phyloP scores from a whole-genome alignment of 2,113 vertebrate genomes.

The Excalfactoria chinensis region DNA sequence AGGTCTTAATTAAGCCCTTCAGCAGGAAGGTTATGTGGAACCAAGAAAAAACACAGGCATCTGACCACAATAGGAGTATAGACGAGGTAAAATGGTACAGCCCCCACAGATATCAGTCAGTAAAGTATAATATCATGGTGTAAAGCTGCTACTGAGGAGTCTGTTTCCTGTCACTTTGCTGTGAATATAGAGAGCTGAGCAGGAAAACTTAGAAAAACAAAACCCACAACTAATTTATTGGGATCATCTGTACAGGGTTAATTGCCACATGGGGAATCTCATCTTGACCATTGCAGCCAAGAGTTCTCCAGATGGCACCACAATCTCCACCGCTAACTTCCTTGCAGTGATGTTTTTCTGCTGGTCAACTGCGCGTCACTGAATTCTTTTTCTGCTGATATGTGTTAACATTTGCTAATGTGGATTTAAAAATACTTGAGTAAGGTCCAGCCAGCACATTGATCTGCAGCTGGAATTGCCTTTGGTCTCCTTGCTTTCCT shows the following conservation, averaged over 20 bases:
- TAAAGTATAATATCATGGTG: background rate
- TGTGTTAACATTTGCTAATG: background rate
- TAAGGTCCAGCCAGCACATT: background rate
- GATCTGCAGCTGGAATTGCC: background rate
- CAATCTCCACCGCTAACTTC: background rate
- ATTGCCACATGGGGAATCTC: background rate
- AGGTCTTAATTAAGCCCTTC: background rate
- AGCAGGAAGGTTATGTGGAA: background rate
- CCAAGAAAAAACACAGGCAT: background rate
- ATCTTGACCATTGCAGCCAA: background rate
- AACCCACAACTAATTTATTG: background rate
- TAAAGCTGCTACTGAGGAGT: background rate
- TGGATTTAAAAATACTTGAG: background rate
- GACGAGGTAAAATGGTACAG: background rate
- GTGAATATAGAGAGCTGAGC: background rate
- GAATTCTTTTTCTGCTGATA: background rate
- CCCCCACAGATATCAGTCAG: background rate
- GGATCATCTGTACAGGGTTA: rapidly evolving
- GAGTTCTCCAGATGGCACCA: background rate
- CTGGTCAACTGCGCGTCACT: background rate
- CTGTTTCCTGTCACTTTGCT: background rate
- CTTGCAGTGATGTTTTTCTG: background rate
- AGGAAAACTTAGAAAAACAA: background rate
- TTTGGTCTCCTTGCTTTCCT: background rate
- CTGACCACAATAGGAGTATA: background rate